Conservation (phyloP, 2,113 vertebrate species). For the Pandion haliaetus region DNA sequence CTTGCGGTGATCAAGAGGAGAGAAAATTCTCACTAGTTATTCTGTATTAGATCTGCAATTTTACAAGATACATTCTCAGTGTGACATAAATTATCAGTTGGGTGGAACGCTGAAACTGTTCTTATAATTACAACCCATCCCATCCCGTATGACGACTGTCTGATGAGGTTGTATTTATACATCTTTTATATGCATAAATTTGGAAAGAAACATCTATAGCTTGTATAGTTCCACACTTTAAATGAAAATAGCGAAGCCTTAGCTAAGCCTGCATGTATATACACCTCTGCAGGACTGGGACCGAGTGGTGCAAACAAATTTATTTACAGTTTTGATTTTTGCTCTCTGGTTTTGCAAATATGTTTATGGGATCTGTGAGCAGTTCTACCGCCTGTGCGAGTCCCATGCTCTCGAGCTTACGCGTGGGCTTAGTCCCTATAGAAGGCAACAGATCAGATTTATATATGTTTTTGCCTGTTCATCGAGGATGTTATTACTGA, state of each 20-base stretch:
- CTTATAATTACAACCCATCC: background rate
- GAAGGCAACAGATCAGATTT: background rate
- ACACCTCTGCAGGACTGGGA: background rate
- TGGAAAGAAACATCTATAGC: background rate
- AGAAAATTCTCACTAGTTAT: background rate
- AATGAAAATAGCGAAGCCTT: background rate
- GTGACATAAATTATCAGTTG: background rate
- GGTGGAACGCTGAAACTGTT: background rate
- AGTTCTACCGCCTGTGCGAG: background rate
- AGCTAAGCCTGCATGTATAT: background rate
- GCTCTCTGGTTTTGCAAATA: background rate
- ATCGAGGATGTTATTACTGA: background rate
- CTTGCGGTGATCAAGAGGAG: background rate
- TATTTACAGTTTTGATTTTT: background rate
- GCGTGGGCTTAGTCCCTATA: background rate
- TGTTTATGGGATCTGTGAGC: rapidly evolving
- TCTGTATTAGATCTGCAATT: background rate
- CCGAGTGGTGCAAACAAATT: background rate
- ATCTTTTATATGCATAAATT: background rate
- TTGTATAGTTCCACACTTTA: background rate
- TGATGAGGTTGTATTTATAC: background rate
- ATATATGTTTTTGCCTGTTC: background rate
- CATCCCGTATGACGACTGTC: background rate
- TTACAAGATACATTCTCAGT: background rate
- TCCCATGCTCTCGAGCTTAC: rapidly evolving